These are phyloP conservation scores for Crotophaga sulcirostris DNA, from an alignment of 2,113 vertebrate genomes.

Conservation along the genomic window DNA sequence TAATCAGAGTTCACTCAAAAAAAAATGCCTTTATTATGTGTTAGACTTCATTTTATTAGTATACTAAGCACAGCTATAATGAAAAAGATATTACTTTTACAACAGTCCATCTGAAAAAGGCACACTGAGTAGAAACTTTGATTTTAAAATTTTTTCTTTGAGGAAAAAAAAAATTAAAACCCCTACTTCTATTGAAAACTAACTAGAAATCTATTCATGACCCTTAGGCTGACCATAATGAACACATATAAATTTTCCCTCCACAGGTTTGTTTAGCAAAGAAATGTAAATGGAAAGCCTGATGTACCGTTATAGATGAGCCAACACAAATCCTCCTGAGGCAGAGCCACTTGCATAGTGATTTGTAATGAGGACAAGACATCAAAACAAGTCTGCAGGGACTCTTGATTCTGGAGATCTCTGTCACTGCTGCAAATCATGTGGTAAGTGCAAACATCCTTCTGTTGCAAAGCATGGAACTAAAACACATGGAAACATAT, in stretches of 20 bases:
- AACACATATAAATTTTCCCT: neutral
- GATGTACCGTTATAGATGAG: conserved; percentile 82
- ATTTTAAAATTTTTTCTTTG: neutral
- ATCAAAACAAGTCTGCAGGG: conserved; percentile 77
- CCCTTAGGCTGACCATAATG: neutral
- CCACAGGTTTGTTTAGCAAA: neutral
- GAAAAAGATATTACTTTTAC: neutral
- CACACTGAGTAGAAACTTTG: neutral
- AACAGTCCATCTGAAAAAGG: neutral
- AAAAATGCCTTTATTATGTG: neutral
- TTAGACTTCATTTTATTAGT: neutral
- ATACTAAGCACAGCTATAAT: neutral
- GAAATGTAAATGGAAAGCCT: neutral
- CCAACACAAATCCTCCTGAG: conserved; percentile 84
- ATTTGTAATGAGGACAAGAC: conserved; percentile 79
- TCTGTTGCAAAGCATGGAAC: conserved; percentile 79
- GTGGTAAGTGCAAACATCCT: conserved; percentile 77
- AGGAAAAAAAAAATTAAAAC: neutral
- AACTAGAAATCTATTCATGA: neutral
- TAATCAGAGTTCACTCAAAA: neutral
- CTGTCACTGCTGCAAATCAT: conserved; percentile 76
- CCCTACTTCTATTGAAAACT: neutral
- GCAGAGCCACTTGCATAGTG: conserved; percentile 82
- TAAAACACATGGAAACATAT: conserved; percentile 70
- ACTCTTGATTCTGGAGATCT: conserved; percentile 69